Evolutionary conservation across 2,888 invertebrate genomes (phyloP), one percentile per base, ranked within the genome.

Genomic region (Hyppa rectilinea): DNA sequence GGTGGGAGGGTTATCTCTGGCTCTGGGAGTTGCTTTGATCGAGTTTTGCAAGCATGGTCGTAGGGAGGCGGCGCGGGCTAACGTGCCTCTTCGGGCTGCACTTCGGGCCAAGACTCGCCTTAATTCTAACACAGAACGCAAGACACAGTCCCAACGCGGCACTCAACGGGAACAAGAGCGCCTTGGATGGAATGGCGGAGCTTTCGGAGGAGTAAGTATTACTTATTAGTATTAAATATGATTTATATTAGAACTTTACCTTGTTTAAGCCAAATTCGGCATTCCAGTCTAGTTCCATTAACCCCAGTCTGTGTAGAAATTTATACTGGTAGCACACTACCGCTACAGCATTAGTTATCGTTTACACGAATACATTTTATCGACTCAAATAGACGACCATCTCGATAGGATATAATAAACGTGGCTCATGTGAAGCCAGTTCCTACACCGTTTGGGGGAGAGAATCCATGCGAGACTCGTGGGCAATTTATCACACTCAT

Each of bases 11-110:
- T 96, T 99, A 69, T 97, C 98, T 43, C 95, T 99, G 61, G 99
- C 99, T 23, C 97, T 99, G 90, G 96, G 98, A 7, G 98, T 99
- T 65, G 99, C 99, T 23, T 96, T 99, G 68, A 95, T 99, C 55
- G 99, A 99, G 95, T 99, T 99, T 93, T 98, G 99, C 91, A 99
- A 98, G 93, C 98, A 98, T 92, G 98, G 98, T 26, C 97, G 97
- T 85, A 96, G 96, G 58, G 98, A 98, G 89, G 98, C 98, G 0
- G 97, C 97, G 78, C 97, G 98, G 75, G 98, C 97, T 31, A 98
- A 98, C 96, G 97, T 98, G 80, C 97, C 98, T 5, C 94, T 98
- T 78, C 97, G 97, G 67, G 98, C 98, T 88, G 98, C 98, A 56
- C 97, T 98, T 96, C 97, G 97, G 91, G 97, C 98, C 71, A 98